Percentiles rank a stretch among this genome's conserved stretches.
Evolutionary conservation across 2,797 vertebrate genomes (phyloP).

Genomic region (Halcyon smyrnensis): DNA sequence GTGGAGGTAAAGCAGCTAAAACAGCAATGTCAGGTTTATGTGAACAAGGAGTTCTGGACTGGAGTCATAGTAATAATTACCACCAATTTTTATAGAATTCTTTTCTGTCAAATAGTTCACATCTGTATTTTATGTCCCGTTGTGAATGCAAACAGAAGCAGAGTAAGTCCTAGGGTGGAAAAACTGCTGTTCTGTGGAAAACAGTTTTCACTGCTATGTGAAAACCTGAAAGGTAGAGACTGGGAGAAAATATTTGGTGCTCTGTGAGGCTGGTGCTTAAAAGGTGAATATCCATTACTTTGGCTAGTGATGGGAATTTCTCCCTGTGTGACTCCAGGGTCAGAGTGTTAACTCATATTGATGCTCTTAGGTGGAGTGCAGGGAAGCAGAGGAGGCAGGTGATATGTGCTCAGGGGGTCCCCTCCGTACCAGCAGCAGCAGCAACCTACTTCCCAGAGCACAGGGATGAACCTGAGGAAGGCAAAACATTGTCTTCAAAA

Average conservation of each 20-base stretch:
- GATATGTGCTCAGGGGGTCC: rapidly evolving
- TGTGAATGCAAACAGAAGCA: constrained; percentile 43
- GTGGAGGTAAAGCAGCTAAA: background rate
- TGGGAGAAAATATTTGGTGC: background rate
- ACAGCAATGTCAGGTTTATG: background rate
- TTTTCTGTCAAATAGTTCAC: constrained; percentile 14
- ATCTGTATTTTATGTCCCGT: background rate
- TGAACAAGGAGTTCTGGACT: background rate
- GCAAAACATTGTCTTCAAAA: background rate
- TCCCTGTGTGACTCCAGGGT: background rate
- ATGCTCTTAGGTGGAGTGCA: background rate
- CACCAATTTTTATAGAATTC: constrained; percentile 13
- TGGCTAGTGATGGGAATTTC: background rate
- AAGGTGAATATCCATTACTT: background rate
- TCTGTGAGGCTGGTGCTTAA: background rate
- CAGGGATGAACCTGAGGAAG: background rate
- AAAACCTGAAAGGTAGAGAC: constrained; percentile 1
- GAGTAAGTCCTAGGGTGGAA: constrained; percentile 10
- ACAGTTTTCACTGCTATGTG: background rate
- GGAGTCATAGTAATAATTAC: background rate
- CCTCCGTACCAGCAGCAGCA: background rate
- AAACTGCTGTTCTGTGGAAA: constrained; percentile 20
- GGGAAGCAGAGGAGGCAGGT: background rate
- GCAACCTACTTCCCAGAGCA: background rate
- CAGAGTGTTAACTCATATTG: background rate